Evolutionary conservation across 2,113 vertebrate species (phyloP).

Genomic region (Drymodes brunneopygia): DNA sequence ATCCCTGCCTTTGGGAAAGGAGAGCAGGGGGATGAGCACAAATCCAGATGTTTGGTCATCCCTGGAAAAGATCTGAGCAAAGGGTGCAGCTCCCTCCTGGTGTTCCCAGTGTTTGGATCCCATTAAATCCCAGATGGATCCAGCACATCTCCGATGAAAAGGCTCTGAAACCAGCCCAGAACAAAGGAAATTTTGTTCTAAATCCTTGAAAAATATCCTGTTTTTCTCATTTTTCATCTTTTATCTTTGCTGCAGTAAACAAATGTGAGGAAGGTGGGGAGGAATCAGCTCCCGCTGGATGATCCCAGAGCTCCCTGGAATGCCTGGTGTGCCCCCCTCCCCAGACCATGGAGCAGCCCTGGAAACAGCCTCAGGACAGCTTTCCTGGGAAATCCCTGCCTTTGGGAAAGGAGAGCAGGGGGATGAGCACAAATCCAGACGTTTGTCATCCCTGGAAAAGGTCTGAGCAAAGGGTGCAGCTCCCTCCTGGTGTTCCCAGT

Average conservation of each 20-base stretch:
- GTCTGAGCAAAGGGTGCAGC: neutral
- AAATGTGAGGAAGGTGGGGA: neutral
- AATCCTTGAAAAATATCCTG: neutral
- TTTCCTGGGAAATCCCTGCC: neutral
- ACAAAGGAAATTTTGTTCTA: neutral
- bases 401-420: neutral
- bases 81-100: neutral
- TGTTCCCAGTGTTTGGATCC: accelerated
- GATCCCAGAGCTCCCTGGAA: neutral
- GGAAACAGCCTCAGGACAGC: neutral
- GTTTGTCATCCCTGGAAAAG: neutral
- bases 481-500: no score
- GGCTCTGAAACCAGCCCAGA: neutral
- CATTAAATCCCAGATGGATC: neutral
- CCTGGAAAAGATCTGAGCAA: neutral
- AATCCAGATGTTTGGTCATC: accelerated
- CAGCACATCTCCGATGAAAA: neutral
- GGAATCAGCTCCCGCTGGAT: accelerated
- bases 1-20: accelerated
- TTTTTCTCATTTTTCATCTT: neutral
- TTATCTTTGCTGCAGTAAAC: neutral
- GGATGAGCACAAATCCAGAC: neutral
- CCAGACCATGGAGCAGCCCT: no score
- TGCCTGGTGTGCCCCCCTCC: accelerated
- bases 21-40: neutral